Evolutionary conservation across 2,113 vertebrate species (phyloP).

Genomic region (Aegithalos caudatus): DNA sequence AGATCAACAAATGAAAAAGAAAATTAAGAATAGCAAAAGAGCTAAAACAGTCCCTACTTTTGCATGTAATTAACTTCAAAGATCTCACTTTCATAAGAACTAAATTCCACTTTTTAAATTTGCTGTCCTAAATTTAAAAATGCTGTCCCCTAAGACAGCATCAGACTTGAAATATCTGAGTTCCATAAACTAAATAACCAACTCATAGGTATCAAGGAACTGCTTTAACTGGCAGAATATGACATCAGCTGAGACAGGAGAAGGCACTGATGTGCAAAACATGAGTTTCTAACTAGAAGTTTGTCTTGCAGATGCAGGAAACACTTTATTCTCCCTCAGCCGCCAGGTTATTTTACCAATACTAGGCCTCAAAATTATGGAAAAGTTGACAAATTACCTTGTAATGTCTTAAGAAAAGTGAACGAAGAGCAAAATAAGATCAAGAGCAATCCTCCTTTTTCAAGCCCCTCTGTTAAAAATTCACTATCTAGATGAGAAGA

Average conservation of each 20-base stretch:
- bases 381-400: constrained; percentile 32
- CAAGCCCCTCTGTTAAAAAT: background rate
- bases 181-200: background rate
- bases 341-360: constrained; percentile 23
- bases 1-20: background rate
- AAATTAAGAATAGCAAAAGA: background rate
- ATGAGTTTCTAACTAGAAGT: background rate
- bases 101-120: background rate
- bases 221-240: background rate
- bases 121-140: background rate
- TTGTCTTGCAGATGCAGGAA: constrained; percentile 7
- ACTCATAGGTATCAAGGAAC: background rate
- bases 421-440: constrained; percentile 17
- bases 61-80: background rate
- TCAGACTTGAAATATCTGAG: background rate
- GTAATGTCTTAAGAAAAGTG: background rate
- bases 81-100: background rate
- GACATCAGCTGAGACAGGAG: background rate
- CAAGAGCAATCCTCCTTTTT: background rate
- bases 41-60: background rate
- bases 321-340: constrained; percentile 7
- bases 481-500: background rate
- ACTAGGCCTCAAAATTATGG: background rate
- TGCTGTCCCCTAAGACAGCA: background rate
- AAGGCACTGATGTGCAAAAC: background rate